Conservation (phyloP, 2,113 vertebrate genomes). For the Podocnemis expansa region DNA sequence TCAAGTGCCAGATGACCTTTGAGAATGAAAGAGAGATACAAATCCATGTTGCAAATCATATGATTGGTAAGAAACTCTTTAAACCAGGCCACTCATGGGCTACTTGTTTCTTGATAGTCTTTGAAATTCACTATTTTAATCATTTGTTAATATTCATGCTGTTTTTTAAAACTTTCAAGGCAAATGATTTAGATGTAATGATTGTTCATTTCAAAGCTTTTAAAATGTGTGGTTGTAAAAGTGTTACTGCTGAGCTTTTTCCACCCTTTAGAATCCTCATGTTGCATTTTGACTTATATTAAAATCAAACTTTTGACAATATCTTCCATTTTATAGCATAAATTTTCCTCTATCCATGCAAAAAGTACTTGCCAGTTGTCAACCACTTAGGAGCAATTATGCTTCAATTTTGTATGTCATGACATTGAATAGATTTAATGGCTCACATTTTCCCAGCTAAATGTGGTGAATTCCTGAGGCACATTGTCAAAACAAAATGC, state of each 20-base stretch:
- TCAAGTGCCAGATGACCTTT: slow-evolving; percentile 99
- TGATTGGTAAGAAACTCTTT: slow-evolving; percentile 91
- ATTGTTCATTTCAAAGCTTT: slow-evolving; percentile 62
- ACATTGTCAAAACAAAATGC: slow-evolving; percentile 73
- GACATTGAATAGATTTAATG: slow-evolving; percentile 77
- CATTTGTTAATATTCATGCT: slow-evolving; percentile 59
- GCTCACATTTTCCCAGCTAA: slow-evolving; percentile 70
- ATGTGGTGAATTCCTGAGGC: slow-evolving; percentile 69
- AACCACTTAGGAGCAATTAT: slow-evolving; percentile 77
- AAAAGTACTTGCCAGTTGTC: slow-evolving; percentile 73
- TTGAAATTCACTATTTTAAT: slow-evolving; percentile 1
- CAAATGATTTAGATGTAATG: slow-evolving; percentile 52
- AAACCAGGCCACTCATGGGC: slow-evolving; percentile 17
- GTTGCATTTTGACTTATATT: slow-evolving; percentile 58
- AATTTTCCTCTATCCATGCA: slow-evolving; percentile 69
- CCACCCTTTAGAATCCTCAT: slow-evolving; percentile 48
- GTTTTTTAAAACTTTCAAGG: slow-evolving; percentile 52
- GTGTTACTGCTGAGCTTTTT: slow-evolving; percentile 39
- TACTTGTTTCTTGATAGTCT: slow-evolving; percentile 31
- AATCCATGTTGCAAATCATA: slow-evolving; percentile 99
- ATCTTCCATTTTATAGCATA: slow-evolving; percentile 71
- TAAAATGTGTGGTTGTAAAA: slow-evolving; percentile 60
- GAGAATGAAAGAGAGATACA: slow-evolving; percentile 99
- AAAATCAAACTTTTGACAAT: slow-evolving; percentile 74
- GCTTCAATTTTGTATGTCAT: slow-evolving; percentile 76